Base-by-base conservation (phyloP, 2,888 invertebrate genomes). In the Lucinisca nassula region DNA sequence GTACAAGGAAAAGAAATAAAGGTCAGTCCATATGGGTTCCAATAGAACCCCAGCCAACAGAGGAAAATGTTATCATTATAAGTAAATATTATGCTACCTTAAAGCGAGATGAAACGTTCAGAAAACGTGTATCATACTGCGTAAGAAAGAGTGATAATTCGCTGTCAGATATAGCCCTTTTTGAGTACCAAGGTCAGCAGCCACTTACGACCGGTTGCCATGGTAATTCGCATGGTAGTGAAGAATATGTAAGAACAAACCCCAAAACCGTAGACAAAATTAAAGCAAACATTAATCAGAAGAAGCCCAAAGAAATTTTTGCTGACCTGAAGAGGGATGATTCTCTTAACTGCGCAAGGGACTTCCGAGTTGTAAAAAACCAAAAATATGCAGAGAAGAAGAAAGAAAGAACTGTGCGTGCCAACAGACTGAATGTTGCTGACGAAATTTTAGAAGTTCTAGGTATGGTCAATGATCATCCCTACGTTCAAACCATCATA, bases 171-270 rank as follows among this genome's bases (percentile, higher is more conserved):
- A n/a, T 79, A 10, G 79, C 83, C 1, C 21, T 83, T 0, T 83
- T 78, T 32, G 83, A 83, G 24, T 83, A 83, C 45, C 40, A 40
- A 17, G 79, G 51, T 0, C 61, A 30, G n/a, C 74, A 79, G 12
- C 58, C 76, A 77, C 35, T 6, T 61, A 45, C 8, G 45, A n/a
- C n/a, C n/a, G n/a, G n/a, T n/a, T n/a, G n/a, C n/a, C n/a, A n/a
- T n/a, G n/a, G n/a, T n/a, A n/a, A n/a, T n/a, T n/a, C n/a, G n/a
- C n/a, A n/a, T n/a, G n/a, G n/a, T n/a, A n/a, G n/a, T n/a, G n/a
- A 49, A 75, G 67, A 45, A n/a, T n/a, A n/a, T n/a, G n/a, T n/a
- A n/a, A n/a, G n/a, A n/a, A n/a, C n/a, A n/a, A n/a, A n/a, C n/a
- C 82, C 76, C 0, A 75, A 82, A 37, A 76, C 35, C 2, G 24